Conservation (phyloP, 1,140 invertebrate species). For the Drosophila navojoa region DNA sequence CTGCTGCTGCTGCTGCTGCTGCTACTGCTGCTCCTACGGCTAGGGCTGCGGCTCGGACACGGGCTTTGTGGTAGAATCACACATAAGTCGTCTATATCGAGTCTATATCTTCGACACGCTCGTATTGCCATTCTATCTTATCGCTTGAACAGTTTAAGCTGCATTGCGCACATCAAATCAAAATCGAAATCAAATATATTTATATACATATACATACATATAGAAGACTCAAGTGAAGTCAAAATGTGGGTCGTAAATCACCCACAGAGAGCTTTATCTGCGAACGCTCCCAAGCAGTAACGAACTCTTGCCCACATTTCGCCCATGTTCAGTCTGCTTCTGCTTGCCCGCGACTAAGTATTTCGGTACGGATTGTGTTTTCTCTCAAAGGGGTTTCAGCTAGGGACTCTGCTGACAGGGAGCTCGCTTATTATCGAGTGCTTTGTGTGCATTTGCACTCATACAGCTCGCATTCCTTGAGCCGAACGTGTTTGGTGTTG, state of each 20-base stretch:
- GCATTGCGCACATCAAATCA: constrained; percentile 67
- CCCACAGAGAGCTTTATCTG: neutral
- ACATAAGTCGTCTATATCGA: constrained; percentile 18
- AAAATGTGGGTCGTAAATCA: constrained; percentile 46
- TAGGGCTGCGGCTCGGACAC: neutral
- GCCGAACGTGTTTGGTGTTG: constrained; percentile 3
- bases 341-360: constrained; percentile 49
- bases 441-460: constrained; percentile 2
- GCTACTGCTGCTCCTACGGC: too few relatives aligned
- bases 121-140: constrained; percentile 69
- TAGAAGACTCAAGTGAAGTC: constrained; percentile 21
- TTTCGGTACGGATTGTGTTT: constrained; percentile 30
- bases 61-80: constrained; percentile 11
- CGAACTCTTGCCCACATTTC: constrained; percentile 24
- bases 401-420: constrained; percentile 11
- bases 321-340: constrained; percentile 52
- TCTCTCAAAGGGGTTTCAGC: neutral
- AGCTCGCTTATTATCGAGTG: neutral
- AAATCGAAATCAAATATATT: constrained; percentile 37
- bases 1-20: neutral
- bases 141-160: constrained; percentile 77
- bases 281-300: constrained; percentile 1
- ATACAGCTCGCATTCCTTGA: constrained; percentile 32
- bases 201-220: neutral
- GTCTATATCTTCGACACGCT: constrained; percentile 25